Conservation (phyloP, 2,888 invertebrate genomes). For the Pristionchus japonicus region DNA sequence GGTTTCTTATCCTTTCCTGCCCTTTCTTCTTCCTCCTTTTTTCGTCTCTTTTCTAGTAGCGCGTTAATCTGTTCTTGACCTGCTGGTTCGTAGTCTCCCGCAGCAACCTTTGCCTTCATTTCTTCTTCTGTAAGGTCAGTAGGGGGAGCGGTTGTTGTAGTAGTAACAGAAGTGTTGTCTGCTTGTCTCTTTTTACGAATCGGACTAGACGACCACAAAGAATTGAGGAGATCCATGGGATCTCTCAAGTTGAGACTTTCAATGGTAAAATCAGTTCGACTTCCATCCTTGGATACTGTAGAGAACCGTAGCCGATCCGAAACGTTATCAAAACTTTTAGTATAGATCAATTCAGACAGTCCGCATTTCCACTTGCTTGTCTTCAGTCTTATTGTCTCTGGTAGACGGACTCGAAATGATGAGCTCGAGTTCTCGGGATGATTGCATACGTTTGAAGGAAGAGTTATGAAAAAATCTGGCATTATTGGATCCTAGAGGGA, state of each 20-base stretch:
- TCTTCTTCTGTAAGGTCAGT: background rate
- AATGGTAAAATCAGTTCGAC: background rate
- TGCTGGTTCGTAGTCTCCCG: background rate
- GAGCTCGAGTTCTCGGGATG: constrained; percentile 6
- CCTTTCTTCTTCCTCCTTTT: background rate
- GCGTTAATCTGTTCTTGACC: background rate
- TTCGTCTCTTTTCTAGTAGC: no score
- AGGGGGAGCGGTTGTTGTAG: no score
- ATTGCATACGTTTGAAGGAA: background rate
- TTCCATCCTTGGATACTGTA: background rate
- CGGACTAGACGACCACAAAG: background rate
- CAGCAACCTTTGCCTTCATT: background rate
- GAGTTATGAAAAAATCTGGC: background rate
- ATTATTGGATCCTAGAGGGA: background rate
- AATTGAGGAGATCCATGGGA: background rate
- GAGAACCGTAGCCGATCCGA: background rate
- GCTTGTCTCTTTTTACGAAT: background rate
- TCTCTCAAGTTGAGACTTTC: background rate
- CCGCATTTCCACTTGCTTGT: background rate
- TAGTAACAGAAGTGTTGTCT: background rate
- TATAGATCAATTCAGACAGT: background rate
- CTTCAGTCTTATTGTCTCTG: background rate
- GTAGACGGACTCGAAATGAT: background rate
- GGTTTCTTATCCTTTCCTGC: background rate
- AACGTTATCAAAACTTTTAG: background rate